Evolutionary conservation across 2,113 vertebrate species (phyloP), one percentile per base, ranked within the genome.

Genomic region (Ursus arctos): DNA sequence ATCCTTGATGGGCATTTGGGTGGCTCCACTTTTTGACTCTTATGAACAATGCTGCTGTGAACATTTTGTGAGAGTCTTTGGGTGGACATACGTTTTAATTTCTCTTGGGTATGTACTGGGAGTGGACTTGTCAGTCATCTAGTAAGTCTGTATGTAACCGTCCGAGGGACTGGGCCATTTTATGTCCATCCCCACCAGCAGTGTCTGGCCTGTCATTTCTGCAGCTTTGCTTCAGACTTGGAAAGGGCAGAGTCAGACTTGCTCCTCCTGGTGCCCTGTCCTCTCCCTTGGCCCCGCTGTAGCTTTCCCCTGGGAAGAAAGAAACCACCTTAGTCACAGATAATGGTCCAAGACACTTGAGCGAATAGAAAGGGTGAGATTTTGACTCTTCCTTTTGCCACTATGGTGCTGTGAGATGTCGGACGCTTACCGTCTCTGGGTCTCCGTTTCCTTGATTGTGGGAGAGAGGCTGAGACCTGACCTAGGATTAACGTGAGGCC

Each of bases 401-500:
- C 24, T 61, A 9, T 4, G 28, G 51, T 13, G 31, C 74, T 36
- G 6, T 51, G 77, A 74, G 65, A 10, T 43, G 19, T 40, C 6
- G 28, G 74, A 18, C 0, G 0, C 24, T 24, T 51, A 1, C 1
- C 6, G 16, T 74, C 33, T 63, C 47, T 13, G 33, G 51, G 21
- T 36, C 53, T 51, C 18, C 0, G 5, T 49, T 24, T 87, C 63
- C 49, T 15, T 14, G 21, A 21, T 16, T 51, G 31, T 65, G 74
- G 55, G 84, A 69, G 92, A 61, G 40, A 67, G 36, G 43, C 49
- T 28, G 49, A 63, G 51, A 9, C 57, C 24, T 2, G 2, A 36
- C 0, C 1, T 28, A 6, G 49, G 40, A 7, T 13, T n/a, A 19
- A n/a, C 0, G 0, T 6, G 59, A 80, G 51, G 40, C 36, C 47